These are phyloP conservation scores for Sitophilus oryzae DNA, from an alignment of 1,140 invertebrate species.

Conservation along the genomic window DNA sequence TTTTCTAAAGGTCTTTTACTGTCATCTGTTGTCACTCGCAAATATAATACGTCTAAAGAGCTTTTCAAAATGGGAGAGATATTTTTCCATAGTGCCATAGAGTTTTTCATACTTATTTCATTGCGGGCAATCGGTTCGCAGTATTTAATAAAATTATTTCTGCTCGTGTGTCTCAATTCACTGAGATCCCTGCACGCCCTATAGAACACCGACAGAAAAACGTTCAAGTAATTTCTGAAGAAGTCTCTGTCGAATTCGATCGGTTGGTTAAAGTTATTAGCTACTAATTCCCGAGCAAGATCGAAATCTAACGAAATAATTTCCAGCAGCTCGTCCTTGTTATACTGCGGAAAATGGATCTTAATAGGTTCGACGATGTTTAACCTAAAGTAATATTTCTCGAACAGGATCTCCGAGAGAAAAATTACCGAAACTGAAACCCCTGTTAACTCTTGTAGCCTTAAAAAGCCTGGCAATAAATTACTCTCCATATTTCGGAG, in stretches of 20 bases:
- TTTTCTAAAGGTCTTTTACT: slow-evolving; percentile 23
- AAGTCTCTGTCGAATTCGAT: slow-evolving; percentile 53
- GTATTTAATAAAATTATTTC: slow-evolving; percentile 66
- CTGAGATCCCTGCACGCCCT: slow-evolving; percentile 72
- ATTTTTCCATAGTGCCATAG: slow-evolving; percentile 67
- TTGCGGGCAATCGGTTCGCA: slow-evolving; percentile 64
- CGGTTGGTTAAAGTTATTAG: slow-evolving; percentile 38
- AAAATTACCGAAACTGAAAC: slow-evolving; percentile 72
- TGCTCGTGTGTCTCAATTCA: slow-evolving; percentile 68
- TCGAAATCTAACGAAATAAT: slow-evolving; percentile 57
- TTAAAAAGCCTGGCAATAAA: slow-evolving; percentile 63
- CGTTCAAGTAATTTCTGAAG: slow-evolving; percentile 71
- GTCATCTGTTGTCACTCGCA: slow-evolving; percentile 52
- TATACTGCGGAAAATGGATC: slow-evolving; percentile 77
- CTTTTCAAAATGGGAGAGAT: slow-evolving; percentile 67
- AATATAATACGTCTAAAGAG: slow-evolving; percentile 71
- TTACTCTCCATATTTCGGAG: slow-evolving; percentile 66
- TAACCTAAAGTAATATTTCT: slow-evolving; percentile 67
- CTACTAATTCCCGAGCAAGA: slow-evolving; percentile 24
- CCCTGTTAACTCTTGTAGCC: slow-evolving; percentile 65
- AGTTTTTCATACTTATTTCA: slow-evolving; percentile 54
- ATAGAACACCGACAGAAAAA: slow-evolving; percentile 76
- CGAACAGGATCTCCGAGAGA: slow-evolving; percentile 69
- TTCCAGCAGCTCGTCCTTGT: slow-evolving; percentile 65
- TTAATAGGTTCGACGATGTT: slow-evolving; percentile 68